Evolutionary conservation across 2,797 vertebrate species (phyloP).

Genomic region (Microtus californicus): DNA sequence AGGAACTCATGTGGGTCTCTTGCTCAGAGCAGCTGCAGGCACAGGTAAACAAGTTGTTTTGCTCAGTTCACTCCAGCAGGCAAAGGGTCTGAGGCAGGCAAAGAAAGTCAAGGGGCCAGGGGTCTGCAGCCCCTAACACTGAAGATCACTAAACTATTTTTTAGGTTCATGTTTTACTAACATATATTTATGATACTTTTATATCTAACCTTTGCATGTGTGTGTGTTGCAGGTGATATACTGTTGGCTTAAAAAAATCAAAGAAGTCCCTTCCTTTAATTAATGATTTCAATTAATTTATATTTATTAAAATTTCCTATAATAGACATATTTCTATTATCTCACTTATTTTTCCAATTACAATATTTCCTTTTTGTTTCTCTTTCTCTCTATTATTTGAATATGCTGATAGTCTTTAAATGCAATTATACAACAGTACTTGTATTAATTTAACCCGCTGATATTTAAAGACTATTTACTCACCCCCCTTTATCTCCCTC

Average conservation of each 20-base stretch:
- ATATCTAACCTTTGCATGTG: background rate
- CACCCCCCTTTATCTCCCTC: background rate
- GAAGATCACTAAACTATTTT: slow-evolving; percentile 3
- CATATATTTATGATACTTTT: background rate
- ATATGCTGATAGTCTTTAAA: background rate
- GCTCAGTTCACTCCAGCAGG: no score
- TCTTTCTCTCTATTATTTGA: background rate
- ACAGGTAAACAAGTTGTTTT: no score
- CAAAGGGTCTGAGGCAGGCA: no score
- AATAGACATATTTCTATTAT: slow-evolving; percentile 15
- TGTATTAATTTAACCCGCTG: slow-evolving; percentile 5
- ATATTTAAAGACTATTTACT: background rate
- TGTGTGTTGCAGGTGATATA: background rate
- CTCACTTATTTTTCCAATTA: slow-evolving; percentile 13
- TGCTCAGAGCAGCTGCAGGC: no score
- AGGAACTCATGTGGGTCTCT: no score
- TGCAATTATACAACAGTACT: background rate
- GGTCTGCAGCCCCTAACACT: no score
- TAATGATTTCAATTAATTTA: slow-evolving; percentile 38
- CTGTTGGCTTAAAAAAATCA: background rate
- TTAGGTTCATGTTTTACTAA: background rate
- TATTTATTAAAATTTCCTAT: slow-evolving; percentile 25
- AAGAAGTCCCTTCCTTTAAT: background rate
- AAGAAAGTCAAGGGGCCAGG: no score
- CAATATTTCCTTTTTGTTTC: background rate